Base-by-base conservation (phyloP, 1,140 invertebrate genomes). In the Antheraea mylitta region DNA sequence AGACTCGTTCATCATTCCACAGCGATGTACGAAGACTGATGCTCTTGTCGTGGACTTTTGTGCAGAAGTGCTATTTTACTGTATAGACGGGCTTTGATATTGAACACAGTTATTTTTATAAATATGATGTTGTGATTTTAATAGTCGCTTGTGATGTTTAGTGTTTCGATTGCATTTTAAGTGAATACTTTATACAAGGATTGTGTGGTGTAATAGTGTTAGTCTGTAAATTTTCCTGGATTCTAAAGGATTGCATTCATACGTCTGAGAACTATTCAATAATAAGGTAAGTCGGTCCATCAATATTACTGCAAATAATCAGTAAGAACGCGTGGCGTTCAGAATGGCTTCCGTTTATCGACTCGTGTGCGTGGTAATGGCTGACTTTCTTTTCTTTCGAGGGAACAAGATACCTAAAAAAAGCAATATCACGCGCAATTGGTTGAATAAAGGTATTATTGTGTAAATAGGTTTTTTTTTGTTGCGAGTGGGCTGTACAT, bases 281-380 rank as follows among this genome's bases (percentile, higher is more conserved):
- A 72, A 73, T 72, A 84, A 83, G 86, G 89, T 92, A 74, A 85
- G 87, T 85, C 72, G 63, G 38, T 61, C 59, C 58, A 59, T 59
- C 58, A 68, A 22, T 45, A 62, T 60, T 11, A 16, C 66, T 69
- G 19, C 45, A 18, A 59, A 65, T 62, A 30, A 58, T 71, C 67
- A 38, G 67, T 36, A 70, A 61, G 59, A 85, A 80, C 81, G 81
- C 79, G 82, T 89, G 81, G 85, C 86, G 86, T 87, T 87, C 83
- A 77, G 82, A 91, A 89, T 91, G 87, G 88, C 88, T 89, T 89
- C 89, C 86, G 82, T 89, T 83, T 89, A 91, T 90, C 87, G 88
- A 91, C 85, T 90, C 80, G 87, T 83, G 86, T 91, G 89, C 86
- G 89, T 87, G 86, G 83, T 90, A 91, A 91, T 91, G 89, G 89